These are phyloP conservation scores for Cliona cf. orientalis DNA, from an alignment of 37 sponge, comb jelly and placozoan genomes.

Conservation along the genomic window DNA sequence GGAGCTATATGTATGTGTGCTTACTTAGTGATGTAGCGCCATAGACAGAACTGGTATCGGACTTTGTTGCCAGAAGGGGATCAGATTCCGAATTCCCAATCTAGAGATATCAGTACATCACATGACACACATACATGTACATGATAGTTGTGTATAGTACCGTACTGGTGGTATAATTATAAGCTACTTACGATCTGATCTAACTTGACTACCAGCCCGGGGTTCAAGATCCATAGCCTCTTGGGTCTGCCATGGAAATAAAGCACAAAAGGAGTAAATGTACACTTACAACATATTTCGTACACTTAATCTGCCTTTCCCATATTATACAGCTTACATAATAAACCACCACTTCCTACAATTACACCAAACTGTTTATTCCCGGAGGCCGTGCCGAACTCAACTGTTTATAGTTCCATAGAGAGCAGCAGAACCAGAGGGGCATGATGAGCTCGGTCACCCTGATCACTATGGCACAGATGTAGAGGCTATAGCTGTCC, in stretches of 20 bases:
- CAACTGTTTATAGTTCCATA: slow-evolving; percentile 78
- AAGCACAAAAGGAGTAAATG: background rate
- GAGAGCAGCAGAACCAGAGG: slow-evolving; percentile 77
- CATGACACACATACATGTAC: background rate
- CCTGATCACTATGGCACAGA: slow-evolving; percentile 42
- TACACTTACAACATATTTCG: too few species aligned
- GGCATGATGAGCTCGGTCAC: slow-evolving; percentile 70
- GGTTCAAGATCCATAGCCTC: slow-evolving; percentile 72
- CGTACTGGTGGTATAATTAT: too few species aligned
- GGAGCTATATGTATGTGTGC: background rate
- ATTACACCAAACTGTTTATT: too few species aligned
- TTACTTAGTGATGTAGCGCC: background rate
- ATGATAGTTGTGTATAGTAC: background rate
- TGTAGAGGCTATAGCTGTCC: slow-evolving; percentile 43
- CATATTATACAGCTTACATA: too few species aligned
- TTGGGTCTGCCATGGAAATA: slow-evolving; percentile 45
- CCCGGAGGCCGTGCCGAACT: background rate
- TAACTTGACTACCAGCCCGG: slow-evolving; percentile 39
- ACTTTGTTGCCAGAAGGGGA: background rate
- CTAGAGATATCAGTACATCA: background rate
- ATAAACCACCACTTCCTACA: too few species aligned
- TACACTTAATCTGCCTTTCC: too few species aligned
- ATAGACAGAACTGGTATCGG: background rate
- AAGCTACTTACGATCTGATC: slow-evolving; percentile 1
- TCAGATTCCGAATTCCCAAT: background rate